Evolutionary conservation across 1,140 invertebrate species (phyloP), one percentile per base, ranked within the genome.

Genomic region (Drosophila eugracilis): DNA sequence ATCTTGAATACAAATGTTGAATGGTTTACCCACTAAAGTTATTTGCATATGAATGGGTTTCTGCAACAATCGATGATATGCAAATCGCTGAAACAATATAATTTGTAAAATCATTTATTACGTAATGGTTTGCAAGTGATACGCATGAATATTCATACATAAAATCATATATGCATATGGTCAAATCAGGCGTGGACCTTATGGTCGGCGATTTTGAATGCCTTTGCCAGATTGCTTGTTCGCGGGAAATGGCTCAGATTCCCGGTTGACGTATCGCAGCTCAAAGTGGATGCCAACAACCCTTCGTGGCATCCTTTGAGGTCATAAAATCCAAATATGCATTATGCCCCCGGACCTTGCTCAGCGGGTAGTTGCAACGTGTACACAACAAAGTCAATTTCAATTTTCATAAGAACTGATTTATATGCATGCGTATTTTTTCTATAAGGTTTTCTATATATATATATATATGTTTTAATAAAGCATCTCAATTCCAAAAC

Each of bases 311-410:
- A 66, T 66, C 42, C 59, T 66, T 72, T 63, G 55, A 65, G 60
- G 37, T 49, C 71, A 79, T 73, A 81, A 70, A 67, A 72, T 53
- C 65, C 41, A 67, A 83, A 84, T 75, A 70, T 70, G 62, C 63
- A 74, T 74, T 63, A 71, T 62, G 42, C 34, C 21, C 15, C 15
- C 42, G 41, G 28, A 34, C 26, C n/a, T 26, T 14, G 32, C 69
- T 21, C 70, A 74, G 70, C 70, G 70, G 57, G 70, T 74, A 54
- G 28, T 22, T 63, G 42, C 48, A 37, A 52, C 22, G 44, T 32
- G 62, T 65, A 42, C 19, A 34, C 62, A 67, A 62, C 65, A 67
- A 67, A 53, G 47, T 67, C 28, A 22, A 53, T 67, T 67, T 47
- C 50, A 60, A 84, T 79, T 75, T 83, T 70, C 73, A 58, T 77